These are phyloP conservation scores for Sula dactylatra DNA, from an alignment of 2,113 vertebrate species.

Conservation along the genomic window DNA sequence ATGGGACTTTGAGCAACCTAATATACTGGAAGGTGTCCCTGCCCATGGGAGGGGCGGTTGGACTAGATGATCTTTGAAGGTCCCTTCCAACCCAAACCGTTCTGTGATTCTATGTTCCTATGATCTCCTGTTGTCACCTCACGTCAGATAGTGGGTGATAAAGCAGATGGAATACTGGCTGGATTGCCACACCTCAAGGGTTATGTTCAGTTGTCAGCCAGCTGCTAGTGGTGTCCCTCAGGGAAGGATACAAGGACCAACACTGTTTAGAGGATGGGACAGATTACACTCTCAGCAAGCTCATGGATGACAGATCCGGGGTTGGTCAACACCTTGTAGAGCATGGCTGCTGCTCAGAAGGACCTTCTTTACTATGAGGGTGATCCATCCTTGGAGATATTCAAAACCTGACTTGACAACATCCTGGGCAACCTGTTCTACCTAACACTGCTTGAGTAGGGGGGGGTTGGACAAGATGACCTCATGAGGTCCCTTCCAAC, in stretches of 20 bases:
- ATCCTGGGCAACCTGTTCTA: background rate
- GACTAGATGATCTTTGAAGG: background rate
- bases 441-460: background rate
- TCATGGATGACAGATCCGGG: background rate
- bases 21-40: background rate
- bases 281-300: background rate
- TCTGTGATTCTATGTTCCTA: background rate
- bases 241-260: background rate
- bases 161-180: background rate
- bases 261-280: background rate
- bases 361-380: background rate
- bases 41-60: background rate
- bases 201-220: background rate
- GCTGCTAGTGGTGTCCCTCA: background rate
- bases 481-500: background rate
- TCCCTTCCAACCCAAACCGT: background rate
- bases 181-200: background rate
- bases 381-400: background rate
- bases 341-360: background rate
- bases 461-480: background rate
- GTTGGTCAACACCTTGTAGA: background rate
- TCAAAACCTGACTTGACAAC: background rate
- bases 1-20: background rate
- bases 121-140: background rate
- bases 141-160: background rate